These are phyloP conservation scores for Hestina assimilis DNA, from an alignment of 1,140 invertebrate genomes.

Conservation along the genomic window DNA sequence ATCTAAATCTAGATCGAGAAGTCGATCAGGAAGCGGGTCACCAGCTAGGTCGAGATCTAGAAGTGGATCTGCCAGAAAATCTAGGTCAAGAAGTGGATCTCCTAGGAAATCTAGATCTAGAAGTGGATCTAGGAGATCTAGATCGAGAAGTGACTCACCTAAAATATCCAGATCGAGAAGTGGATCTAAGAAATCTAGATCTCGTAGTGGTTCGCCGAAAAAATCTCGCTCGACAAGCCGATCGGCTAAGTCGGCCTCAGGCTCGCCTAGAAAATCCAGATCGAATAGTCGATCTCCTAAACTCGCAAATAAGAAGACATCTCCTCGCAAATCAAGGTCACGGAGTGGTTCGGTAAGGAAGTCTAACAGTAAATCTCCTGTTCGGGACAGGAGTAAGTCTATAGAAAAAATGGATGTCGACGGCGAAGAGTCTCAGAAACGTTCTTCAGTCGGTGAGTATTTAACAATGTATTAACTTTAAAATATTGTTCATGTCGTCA, in stretches of 20 bases:
- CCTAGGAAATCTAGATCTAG: constrained; percentile 10
- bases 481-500: not conserved
- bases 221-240: constrained; percentile 6
- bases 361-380: constrained; percentile 18
- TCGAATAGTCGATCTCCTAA: constrained; percentile 16
- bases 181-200: constrained; percentile 20
- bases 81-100: constrained; percentile 17
- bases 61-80: constrained; percentile 18
- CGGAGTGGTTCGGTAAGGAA: constrained; percentile 3
- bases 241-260: constrained; percentile 2
- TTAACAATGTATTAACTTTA: not conserved
- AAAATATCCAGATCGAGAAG: constrained; percentile 15
- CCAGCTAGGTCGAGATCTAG: constrained; percentile 10
- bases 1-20: constrained; percentile 31
- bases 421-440: constrained; percentile 17
- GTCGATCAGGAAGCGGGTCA: constrained; percentile 16
- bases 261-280: constrained; percentile 15
- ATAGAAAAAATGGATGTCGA: constrained; percentile 40
- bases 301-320: not conserved
- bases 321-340: not conserved
- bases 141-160: constrained; percentile 11
- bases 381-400: constrained; percentile 31
- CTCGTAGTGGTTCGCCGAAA: constrained; percentile 7
- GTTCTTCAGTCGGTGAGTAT: constrained; percentile 15
- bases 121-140: constrained; percentile 19